A percentile compares a stretch with the other conserved stretches of the same genome.
These are phyloP conservation scores for Nephrotoma guestfalica DNA, from an alignment of 2,888 invertebrate species.

Conservation along the genomic window DNA sequence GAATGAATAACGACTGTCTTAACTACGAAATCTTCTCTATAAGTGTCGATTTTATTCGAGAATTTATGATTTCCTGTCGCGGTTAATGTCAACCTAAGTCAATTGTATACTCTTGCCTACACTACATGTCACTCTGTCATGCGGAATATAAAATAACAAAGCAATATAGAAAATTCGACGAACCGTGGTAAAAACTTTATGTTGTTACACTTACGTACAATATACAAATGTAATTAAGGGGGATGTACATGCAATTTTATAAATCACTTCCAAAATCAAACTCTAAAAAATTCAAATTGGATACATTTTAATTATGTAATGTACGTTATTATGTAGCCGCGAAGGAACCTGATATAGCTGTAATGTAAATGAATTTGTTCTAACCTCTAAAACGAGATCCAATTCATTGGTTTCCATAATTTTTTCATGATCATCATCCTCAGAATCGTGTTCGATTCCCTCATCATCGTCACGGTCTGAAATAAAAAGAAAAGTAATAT, in stretches of 20 bases:
- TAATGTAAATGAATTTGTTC: conserved; percentile 7
- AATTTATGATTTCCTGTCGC: background rate
- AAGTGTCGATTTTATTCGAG: background rate
- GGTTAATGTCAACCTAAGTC: background rate
- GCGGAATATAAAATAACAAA: background rate
- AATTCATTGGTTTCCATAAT: conserved; percentile 32
- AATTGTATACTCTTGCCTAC: background rate
- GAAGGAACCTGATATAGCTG: too few relatives aligned
- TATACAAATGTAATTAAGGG: background rate
- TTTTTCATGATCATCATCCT: conserved; percentile 48
- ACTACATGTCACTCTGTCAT: background rate
- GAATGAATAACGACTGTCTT: background rate
- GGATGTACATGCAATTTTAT: background rate
- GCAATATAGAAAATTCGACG: background rate
- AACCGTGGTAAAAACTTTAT: background rate
- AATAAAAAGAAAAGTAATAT: background rate
- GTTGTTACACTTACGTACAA: background rate
- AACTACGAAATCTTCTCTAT: background rate
- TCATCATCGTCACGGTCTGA: conserved; percentile 50
- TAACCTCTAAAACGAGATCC: conserved; percentile 32
- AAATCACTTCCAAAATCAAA: background rate
- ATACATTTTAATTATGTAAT: background rate
- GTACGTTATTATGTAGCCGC: too few relatives aligned
- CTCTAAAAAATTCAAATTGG: background rate
- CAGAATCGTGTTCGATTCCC: conserved; percentile 79